A percentile compares a stretch with the other conserved stretches of the same genome.
phyloP scores from a whole-genome alignment of 1,140 invertebrate species.

The Lanistes nyassanus region DNA sequence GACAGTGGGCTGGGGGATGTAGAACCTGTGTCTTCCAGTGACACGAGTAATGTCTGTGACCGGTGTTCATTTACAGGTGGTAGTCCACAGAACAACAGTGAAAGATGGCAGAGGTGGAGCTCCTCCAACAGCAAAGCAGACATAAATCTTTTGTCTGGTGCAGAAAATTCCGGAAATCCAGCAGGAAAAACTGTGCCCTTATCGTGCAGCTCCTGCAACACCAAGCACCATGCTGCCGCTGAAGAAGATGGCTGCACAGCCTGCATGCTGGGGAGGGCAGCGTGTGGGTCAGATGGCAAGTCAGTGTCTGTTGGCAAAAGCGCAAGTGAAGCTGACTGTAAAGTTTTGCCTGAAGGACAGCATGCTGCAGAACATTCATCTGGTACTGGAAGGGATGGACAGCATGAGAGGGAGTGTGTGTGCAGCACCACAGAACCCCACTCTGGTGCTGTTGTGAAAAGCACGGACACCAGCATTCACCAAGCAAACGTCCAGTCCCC shows the following conservation, averaged over 20 bases:
- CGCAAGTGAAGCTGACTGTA: too few species aligned
- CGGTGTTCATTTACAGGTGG: background rate
- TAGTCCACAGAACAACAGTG: background rate
- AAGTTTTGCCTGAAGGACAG: too few species aligned
- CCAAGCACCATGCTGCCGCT: background rate
- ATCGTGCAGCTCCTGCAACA: background rate
- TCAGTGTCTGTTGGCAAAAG: too few species aligned
- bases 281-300: background rate
- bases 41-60: background rate
- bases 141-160: background rate
- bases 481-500: background rate
- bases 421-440: background rate
- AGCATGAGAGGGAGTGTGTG: background rate
- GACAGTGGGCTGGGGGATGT: slow-evolving; percentile 19
- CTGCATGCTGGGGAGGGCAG: background rate
- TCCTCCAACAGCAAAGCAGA: slow-evolving; percentile 21
- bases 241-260: background rate
- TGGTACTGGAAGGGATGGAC: too few species aligned
- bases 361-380: too few species aligned
- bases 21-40: background rate
- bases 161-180: background rate
- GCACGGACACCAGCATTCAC: background rate
- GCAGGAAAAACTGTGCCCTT: background rate
- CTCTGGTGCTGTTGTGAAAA: background rate
- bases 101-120: background rate